phyloP scores from a whole-genome alignment of 1,140 invertebrate genomes.

The Scaptomyza graminum region DNA sequence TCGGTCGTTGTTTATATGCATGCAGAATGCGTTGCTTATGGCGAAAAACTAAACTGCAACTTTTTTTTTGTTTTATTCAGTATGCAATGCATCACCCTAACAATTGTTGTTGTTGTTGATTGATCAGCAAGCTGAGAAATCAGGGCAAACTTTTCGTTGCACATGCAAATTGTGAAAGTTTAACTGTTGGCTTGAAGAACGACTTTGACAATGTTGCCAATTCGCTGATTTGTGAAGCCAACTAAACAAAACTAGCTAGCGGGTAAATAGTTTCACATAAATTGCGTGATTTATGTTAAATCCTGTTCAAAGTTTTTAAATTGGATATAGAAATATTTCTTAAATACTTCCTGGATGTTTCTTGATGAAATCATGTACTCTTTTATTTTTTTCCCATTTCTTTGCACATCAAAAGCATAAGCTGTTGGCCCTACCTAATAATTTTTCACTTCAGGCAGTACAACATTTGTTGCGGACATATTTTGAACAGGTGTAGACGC shows the following conservation, averaged over 20 bases:
- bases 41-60: conserved; percentile 50
- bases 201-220: conserved; percentile 41
- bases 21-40: conserved; percentile 39
- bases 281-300: conserved; percentile 54
- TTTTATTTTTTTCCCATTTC: neutral
- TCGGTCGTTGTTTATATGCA: conserved; percentile 42
- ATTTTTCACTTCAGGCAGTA: conserved; percentile 8
- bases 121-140: conserved; percentile 56
- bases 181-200: conserved; percentile 42
- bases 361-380: neutral
- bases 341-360: neutral
- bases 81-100: conserved; percentile 13
- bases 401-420: neutral
- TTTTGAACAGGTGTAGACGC: conserved; percentile 74
- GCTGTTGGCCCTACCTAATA: conserved; percentile 12
- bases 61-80: conserved; percentile 53
- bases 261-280: conserved; percentile 18
- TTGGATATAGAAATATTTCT: neutral
- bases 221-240: conserved; percentile 53
- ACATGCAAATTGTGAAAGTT: conserved; percentile 68
- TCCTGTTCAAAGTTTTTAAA: conserved; percentile 49
- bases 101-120: conserved; percentile 25
- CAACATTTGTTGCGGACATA: conserved; percentile 55
- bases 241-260: conserved; percentile 21
- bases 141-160: conserved; percentile 63